Evolutionary conservation across 2,113 vertebrate species (phyloP), one percentile per base, ranked within the genome.

Genomic region (Pungitius pungitius): DNA sequence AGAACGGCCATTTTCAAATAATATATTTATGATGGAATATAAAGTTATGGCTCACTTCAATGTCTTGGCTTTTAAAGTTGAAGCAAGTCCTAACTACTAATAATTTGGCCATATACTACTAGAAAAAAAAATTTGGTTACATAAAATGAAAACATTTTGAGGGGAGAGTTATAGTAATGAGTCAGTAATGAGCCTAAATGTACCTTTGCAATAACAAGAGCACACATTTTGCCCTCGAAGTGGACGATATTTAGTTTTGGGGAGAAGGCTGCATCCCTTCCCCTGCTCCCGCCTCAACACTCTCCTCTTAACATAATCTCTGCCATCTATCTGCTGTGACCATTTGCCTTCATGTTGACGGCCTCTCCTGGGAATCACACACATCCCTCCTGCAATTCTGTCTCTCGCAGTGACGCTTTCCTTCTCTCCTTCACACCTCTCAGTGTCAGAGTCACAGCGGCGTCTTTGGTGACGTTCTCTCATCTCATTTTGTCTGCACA

Each of bases 331-430:
- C 56, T 68, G 55, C 63, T 3, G 37, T 49, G 58, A 18, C 57
- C 55, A 24, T 49, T 52, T 69, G 59, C 59, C 73, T 45, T 66
- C 43, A 60, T 33, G 54, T 26, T 73, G 75, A 87, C 22, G 77
- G n/a, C 67, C 80, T 81, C 59, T 24, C 47, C 65, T 39, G 39
- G 63, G 47, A 10, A 75, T 76, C 43, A n/a, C 67, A 39, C 51
- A 65, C 75, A 79, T 77, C 65, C 69, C 45, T 67, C 4, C 66
- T 62, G 42, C 81, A 77, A 88, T 85, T 43, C 74, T 61, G 69
- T 81, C 51, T 81, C 51, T 59, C 54, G 65, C 65, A 66, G 64
- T 75, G 56, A 1, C 47, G 52, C 75, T 63, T 40, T 69, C 39
- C 64, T 76, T 66, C 70, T 79, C 71, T 52, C 56, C 67, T 55